phyloP scores from a whole-genome alignment of 2,888 invertebrate genomes.

The Hypena proboscidalis region DNA sequence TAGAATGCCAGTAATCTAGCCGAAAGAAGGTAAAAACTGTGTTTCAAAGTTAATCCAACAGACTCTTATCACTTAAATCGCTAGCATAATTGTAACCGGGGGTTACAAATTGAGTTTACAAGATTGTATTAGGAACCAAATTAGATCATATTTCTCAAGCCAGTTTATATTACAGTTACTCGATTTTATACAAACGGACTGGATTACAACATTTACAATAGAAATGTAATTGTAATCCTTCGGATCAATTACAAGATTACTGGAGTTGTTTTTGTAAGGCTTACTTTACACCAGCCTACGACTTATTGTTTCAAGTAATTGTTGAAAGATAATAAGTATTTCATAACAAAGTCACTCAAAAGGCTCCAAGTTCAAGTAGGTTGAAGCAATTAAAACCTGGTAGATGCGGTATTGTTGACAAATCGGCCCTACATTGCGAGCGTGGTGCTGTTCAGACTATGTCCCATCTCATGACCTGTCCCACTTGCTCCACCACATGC shows the following conservation, averaged over 20 bases:
- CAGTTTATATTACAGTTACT: conserved; percentile 61
- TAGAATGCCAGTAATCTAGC: too few relatives aligned
- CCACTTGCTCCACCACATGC: too few relatives aligned
- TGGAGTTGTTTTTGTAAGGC: conserved; percentile 30
- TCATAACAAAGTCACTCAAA: too few relatives aligned
- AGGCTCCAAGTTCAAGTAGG: too few relatives aligned
- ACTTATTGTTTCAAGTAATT: conserved; percentile 9
- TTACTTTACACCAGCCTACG: too few relatives aligned
- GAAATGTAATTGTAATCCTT: conserved; percentile 1
- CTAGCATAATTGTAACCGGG: conserved; percentile 49
- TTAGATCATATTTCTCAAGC: conserved; percentile 76
- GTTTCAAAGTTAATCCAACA: too few relatives aligned
- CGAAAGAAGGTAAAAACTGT: neutral
- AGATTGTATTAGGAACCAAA: conserved; percentile 75
- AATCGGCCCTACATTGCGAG: too few relatives aligned
- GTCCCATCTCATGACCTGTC: too few relatives aligned
- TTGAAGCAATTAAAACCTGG: too few relatives aligned
- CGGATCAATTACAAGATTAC: conserved; percentile 7
- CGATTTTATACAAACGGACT: conserved; percentile 36
- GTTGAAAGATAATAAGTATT: too few relatives aligned
- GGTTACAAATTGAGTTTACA: conserved; percentile 77
- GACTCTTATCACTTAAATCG: conserved; percentile 36
- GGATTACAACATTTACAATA: conserved; percentile 3
- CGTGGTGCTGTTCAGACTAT: too few relatives aligned
- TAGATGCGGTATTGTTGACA: too few relatives aligned